phyloP scores from a whole-genome alignment of 2,888 invertebrate genomes.

The Coenonympha glycerion region DNA sequence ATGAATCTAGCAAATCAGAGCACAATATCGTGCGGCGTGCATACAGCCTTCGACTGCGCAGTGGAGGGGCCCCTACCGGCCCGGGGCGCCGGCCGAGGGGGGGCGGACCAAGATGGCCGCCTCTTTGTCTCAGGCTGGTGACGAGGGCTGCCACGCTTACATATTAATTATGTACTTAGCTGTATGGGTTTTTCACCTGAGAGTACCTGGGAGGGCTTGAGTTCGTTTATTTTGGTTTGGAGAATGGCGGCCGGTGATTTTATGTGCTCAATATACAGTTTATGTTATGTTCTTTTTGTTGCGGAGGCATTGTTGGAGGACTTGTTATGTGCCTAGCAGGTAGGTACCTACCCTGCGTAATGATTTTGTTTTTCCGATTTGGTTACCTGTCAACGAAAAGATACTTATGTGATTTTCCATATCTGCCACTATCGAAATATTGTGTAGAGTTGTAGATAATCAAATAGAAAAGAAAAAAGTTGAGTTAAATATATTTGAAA shows the following conservation, averaged over 20 bases:
- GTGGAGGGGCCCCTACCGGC: slow-evolving; percentile 31
- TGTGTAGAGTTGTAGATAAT: too few relatives aligned
- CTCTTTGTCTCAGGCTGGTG: slow-evolving; percentile 71
- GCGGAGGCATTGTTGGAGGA: neutral
- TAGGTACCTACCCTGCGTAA: too few relatives aligned
- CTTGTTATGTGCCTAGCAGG: neutral
- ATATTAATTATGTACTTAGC: slow-evolving; percentile 72
- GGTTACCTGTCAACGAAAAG: too few relatives aligned
- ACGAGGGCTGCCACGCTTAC: slow-evolving; percentile 63
- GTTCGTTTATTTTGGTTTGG: slow-evolving; percentile 22
- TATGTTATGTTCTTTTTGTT: neutral
- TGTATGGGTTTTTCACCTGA: slow-evolving; percentile 43
- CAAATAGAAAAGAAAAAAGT: too few relatives aligned
- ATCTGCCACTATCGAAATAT: too few relatives aligned
- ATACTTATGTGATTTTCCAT: too few relatives aligned
- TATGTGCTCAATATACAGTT: slow-evolving; percentile 14
- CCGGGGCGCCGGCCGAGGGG: slow-evolving; percentile 30
- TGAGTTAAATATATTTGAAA: too few relatives aligned
- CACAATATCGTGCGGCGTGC: slow-evolving; percentile 26
- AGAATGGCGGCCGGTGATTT: slow-evolving; percentile 12
- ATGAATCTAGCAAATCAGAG: slow-evolving; percentile 27
- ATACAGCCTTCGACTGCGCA: slow-evolving; percentile 32
- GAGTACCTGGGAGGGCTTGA: slow-evolving; percentile 26
- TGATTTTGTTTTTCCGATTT: too few relatives aligned
- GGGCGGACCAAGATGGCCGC: slow-evolving; percentile 61